Evolutionary conservation across 2,888 invertebrate species (phyloP), one percentile per base, ranked within the genome.

Genomic region (Phorcus lineatus): DNA sequence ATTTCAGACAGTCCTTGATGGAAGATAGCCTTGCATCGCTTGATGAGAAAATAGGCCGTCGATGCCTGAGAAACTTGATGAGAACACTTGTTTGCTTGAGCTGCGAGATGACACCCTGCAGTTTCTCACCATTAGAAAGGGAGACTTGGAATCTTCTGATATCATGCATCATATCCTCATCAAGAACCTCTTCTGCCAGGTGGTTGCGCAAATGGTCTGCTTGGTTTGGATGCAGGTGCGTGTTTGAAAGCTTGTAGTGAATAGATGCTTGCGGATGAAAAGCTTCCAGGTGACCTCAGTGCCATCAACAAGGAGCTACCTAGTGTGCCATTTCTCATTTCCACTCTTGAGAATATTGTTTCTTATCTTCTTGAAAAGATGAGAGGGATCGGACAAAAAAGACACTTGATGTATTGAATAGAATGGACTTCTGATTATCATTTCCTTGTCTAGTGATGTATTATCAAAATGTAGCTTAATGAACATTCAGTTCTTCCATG

Each of bases 281-380:
- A 40, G 13, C 53, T 36, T 77, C 77, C 77, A 77, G n/a, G 55
- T 77, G 17, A 77, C 24, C 11, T 54, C 54, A 24, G 3, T 22
- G 7, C 57, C 77, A 4, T 77, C 17, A 24, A 3, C 13, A 2
- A 24, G 24, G 1, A 77, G 77, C 17, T 55, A 31, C n/a, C 77
- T n/a, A 6, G 57, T 77, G 19, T 77, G 77, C 54, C 57, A 77
- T 0, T 22, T 77, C 28, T 77, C 77, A 57, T 28, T 17, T 22
- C 77, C 77, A 77, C 57, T 77, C 19, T 77, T 55, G 16, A 77
- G 24, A n/a, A 77, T 3, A 2, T 77, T 77, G 13, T 57, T 57
- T 16, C 77, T 11, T n/a, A 22, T n/a, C n/a, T n/a, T n/a, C n/a
- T n/a, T n/a, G n/a, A n/a, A n/a, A n/a, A n/a, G n/a, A 4, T 57